Evolutionary conservation across 1,140 invertebrate genomes (phyloP), one percentile per base, ranked within the genome.

Genomic region (Nasonia giraulti): DNA sequence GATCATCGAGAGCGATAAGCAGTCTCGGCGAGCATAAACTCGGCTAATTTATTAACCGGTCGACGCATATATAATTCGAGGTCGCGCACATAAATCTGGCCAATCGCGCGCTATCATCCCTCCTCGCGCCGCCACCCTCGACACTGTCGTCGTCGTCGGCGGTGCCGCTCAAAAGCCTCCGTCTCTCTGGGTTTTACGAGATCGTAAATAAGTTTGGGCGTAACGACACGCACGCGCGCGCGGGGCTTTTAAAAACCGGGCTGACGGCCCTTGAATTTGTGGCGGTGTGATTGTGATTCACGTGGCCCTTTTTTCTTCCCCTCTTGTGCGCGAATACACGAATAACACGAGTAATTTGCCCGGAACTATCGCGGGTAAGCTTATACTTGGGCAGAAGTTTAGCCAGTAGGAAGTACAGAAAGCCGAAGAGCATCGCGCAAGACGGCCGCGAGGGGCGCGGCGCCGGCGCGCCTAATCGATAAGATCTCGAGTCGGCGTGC

Each of bases 171-270:
- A 14, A 76, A 76, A 83, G 37, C 66, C 47, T 40, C 68, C 44
- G 31, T 27, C 47, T 47, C 55, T 68, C n/a, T 83, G 50, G 50
- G 55, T 87, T 89, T 89, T 86, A 88, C 86, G 86, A 80, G 87
- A 87, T 86, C 86, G 84, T 89, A 87, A 89, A 89, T 88, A 89
- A 87, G 84, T 73, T 84, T 33, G 74, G 76, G 37, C 20, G 40
- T 68, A 81, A 85, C n/a, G 83, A 17, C 37, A 66, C 7, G 73
- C 12, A 33, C 17, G 12, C 23, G 71, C 31, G 37, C 31, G 6
- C 37, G 37, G 3, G 73, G 73, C 73, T 20, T 71, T 75, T 33
- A 75, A 75, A 75, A 62, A 62, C 55, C 55, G 55, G 68, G 23
- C 68, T 33, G 68, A 71, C 20, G 76, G 20, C 55, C 55, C 55